phyloP scores from a whole-genome alignment of 1,140 invertebrate genomes.

The Pachypeltis micranthus region DNA sequence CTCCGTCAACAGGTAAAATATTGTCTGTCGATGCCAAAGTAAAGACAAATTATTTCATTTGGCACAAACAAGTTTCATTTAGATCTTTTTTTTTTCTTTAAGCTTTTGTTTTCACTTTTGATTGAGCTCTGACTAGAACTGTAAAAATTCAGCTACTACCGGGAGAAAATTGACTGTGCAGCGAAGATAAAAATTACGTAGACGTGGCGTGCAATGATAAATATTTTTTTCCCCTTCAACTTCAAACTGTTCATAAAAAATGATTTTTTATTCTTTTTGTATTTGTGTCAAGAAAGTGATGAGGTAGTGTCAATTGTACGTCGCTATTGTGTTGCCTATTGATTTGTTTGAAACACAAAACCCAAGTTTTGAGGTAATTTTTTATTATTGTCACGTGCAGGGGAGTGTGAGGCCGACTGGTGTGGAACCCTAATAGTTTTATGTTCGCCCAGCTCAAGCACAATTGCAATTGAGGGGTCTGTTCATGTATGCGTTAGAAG shows the following conservation, averaged over 20 bases:
- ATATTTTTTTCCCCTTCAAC: neutral
- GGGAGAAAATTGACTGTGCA: constrained; percentile 7
- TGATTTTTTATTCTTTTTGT: neutral
- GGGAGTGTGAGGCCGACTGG: too few relatives aligned
- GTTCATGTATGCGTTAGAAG: too few relatives aligned
- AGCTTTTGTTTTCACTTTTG: constrained; percentile 7
- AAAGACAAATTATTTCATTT: neutral
- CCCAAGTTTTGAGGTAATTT: constrained; percentile 10
- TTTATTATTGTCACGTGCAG: too few relatives aligned
- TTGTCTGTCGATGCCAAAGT: constrained; percentile 4
- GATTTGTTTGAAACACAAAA: constrained; percentile 2
- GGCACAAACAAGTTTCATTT: constrained; percentile 9
- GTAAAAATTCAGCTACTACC: neutral
- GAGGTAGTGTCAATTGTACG: constrained; percentile 6
- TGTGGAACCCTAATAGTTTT: too few relatives aligned
- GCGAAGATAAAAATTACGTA: constrained; percentile 1
- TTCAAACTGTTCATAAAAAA: neutral
- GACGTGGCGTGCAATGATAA: neutral
- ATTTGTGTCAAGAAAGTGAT: neutral
- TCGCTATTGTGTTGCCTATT: neutral
- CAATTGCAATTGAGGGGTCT: too few relatives aligned
- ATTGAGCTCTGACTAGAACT: constrained; percentile 8
- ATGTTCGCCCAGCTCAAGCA: too few relatives aligned
- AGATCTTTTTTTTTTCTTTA: constrained; percentile 7
- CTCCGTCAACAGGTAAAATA: too few relatives aligned